Evolutionary conservation across 1,140 invertebrate genomes (phyloP).

Genomic region (Drosophila baimaii): DNA sequence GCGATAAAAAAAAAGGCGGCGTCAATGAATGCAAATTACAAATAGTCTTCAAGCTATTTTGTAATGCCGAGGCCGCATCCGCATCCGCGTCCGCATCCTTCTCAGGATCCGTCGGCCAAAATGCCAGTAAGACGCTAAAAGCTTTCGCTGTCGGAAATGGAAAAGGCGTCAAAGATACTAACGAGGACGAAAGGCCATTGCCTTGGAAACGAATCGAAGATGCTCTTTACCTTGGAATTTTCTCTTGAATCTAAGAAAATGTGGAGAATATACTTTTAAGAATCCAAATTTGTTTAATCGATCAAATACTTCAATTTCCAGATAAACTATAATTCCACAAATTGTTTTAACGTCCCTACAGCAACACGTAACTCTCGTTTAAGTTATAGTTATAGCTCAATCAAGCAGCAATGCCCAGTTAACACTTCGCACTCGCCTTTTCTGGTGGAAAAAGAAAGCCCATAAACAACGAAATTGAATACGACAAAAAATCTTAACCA

Average conservation of each 20-base stretch:
- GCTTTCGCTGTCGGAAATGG: constrained; percentile 62
- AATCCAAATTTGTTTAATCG: neutral
- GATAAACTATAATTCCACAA: neutral
- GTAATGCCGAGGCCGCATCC: constrained; percentile 69
- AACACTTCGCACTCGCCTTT: neutral
- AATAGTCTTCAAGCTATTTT: constrained; percentile 70
- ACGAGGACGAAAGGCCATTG: constrained; percentile 25
- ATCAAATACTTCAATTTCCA: neutral
- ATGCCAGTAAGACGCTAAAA: constrained; percentile 58
- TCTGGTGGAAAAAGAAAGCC: neutral
- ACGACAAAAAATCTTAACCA: constrained; percentile 80
- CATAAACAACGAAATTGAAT: constrained; percentile 77
- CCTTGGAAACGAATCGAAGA: constrained; percentile 28
- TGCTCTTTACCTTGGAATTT: constrained; percentile 16
- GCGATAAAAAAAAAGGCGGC: constrained; percentile 66
- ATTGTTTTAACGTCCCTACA: neutral
- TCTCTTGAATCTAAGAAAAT: neutral
- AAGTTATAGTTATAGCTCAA: constrained; percentile 7
- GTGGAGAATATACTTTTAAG: too few relatives aligned
- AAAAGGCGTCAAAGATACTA: constrained; percentile 47
- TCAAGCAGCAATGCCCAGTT: constrained; percentile 1
- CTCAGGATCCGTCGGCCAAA: constrained; percentile 30
- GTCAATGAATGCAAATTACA: constrained; percentile 81
- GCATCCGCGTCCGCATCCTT: constrained; percentile 26
- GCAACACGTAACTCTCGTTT: constrained; percentile 1